Base-by-base conservation (phyloP, 2,113 vertebrate genomes). In the Tympanuchus pallidicinctus region DNA sequence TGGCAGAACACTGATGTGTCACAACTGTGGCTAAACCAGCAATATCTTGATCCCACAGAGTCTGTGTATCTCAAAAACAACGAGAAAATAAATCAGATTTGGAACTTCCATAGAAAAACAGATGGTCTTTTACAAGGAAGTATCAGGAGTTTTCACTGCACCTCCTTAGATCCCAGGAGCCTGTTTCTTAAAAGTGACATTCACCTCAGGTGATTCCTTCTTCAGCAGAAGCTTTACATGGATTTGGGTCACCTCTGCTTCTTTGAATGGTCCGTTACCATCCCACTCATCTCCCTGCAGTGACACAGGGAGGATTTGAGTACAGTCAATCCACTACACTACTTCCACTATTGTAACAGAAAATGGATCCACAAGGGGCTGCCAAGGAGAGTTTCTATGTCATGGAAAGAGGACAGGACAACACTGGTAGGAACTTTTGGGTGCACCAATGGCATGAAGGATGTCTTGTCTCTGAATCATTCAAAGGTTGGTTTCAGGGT, bases 381-480 rank as follows among this genome's bases (percentile, higher is more conserved):
- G 0, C 43, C 45, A 28, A 9, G 13, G n/a, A 79, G 30, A 87
- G 10, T 36, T 59, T 4, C 8, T 32, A 30, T 3, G 0, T 54
- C n/a, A 50, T 28, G 16, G 0, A 1, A 70, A n/a, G 21, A 73
- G 18, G 5, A 66, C 22, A 61, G 21, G 19, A 5, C 42, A 81
- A 11, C 0, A 0, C 16, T 1, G 0, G 13, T 13, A 13, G 9
- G 10, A 36, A 64, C 17, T 73, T 82, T 30, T 63, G 36, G 6
- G 9, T 13, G 13, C 40, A 54, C 13, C 19, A 76, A 48, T 30
- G 73, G 40, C 40, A 48, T 22, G 15, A 3, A 70, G 54, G 60
- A 60, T 71, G 64, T 34, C 5, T 22, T 60, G 17, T 2, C 34
- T 57, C 11, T 38, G 32, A 88, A 38, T 70, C 3, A 52, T 22